Evolutionary conservation across 2,888 invertebrate genomes (phyloP).

Genomic region (Dascillus cervinus): DNA sequence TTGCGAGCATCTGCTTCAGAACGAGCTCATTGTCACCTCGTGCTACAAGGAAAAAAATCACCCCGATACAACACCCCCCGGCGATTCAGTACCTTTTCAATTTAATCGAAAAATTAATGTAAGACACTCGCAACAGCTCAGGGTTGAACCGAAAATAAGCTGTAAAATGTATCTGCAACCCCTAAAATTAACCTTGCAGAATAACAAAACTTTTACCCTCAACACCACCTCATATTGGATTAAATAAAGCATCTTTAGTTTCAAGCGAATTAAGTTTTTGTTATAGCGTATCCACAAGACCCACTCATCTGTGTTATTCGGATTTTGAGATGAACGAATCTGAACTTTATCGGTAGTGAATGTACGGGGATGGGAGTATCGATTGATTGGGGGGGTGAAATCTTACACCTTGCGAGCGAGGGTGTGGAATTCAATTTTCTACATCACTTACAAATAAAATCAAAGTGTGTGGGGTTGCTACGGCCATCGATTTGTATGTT

Average conservation of each 20-base stretch:
- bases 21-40: too few relatives aligned
- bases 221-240: constrained; percentile 19
- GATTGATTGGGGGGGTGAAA: constrained; percentile 34
- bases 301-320: constrained; percentile 15
- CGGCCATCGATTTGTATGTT: constrained; percentile 29
- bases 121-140: too few relatives aligned
- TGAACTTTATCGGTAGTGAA: constrained; percentile 15
- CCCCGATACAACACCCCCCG: too few relatives aligned
- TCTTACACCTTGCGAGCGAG: constrained; percentile 35
- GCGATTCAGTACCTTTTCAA: too few relatives aligned
- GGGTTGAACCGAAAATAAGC: too few relatives aligned
- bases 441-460: constrained; percentile 46
- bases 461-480: constrained; percentile 33
- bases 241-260: constrained; percentile 26
- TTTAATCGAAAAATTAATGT: too few relatives aligned
- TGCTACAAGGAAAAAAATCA: too few relatives aligned
- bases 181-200: constrained; percentile 16
- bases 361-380: constrained; percentile 26
- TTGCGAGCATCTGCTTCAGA: too few relatives aligned
- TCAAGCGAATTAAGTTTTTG: constrained; percentile 35
- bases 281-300: constrained; percentile 19
- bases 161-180: constrained; percentile 15
- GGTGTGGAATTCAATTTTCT: constrained; percentile 45
- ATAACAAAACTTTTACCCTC: constrained; percentile 16
- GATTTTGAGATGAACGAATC: constrained; percentile 14